These are phyloP conservation scores for Synanthedon myopaeformis DNA, from an alignment of 2,888 invertebrate species.

Conservation along the genomic window DNA sequence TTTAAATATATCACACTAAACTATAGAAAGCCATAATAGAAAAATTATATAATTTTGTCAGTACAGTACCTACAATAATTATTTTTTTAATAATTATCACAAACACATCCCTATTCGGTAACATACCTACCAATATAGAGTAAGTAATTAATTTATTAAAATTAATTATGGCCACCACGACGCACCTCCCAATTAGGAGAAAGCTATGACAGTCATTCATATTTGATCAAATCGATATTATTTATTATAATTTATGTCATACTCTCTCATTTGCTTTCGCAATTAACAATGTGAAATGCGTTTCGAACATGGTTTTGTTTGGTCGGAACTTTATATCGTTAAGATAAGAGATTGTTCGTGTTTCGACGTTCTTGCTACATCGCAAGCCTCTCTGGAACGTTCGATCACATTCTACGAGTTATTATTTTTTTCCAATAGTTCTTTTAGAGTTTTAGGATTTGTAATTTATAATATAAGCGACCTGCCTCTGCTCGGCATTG, in stretches of 20 bases:
- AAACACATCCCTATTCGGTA: background rate
- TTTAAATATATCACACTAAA: no score
- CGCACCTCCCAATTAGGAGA: slow-evolving; percentile 35
- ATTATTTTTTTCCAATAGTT: slow-evolving; percentile 15
- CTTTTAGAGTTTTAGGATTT: slow-evolving; percentile 8
- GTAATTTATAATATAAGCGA: background rate
- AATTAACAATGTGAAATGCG: slow-evolving; percentile 24
- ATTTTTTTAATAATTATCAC: no score
- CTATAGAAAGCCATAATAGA: no score
- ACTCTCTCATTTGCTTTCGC: slow-evolving; percentile 33
- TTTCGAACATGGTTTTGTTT: slow-evolving; percentile 25
- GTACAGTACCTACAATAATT: no score
- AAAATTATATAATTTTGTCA: no score
- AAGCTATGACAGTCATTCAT: slow-evolving; percentile 32
- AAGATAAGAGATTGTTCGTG: slow-evolving; percentile 18
- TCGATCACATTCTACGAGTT: slow-evolving; percentile 3
- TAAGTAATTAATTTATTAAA: slow-evolving; percentile 49
- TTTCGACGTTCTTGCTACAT: slow-evolving; percentile 13
- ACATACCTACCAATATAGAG: slow-evolving; percentile 34
- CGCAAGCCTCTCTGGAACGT: slow-evolving; percentile 9
- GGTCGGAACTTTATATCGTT: slow-evolving; percentile 16
- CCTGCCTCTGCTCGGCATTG: no score
- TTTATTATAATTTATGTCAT: slow-evolving; percentile 41
- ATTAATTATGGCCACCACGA: slow-evolving; percentile 30
- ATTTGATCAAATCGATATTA: slow-evolving; percentile 29